Evolutionary conservation across 1,140 invertebrate species (phyloP), one percentile per base, ranked within the genome.

Genomic region (Drosophila watanabei): DNA sequence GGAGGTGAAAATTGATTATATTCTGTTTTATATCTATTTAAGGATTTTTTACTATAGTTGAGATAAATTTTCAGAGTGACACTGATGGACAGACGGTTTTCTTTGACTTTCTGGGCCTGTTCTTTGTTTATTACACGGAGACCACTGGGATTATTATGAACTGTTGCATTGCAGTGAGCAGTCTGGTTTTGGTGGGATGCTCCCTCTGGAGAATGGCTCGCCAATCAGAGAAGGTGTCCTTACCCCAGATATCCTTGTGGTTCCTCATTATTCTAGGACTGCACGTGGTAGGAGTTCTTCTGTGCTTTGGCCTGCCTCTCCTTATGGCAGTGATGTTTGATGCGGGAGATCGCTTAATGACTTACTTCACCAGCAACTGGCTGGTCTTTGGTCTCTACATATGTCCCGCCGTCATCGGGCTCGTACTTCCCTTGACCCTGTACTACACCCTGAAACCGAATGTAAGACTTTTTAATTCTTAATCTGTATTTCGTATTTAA

Each of bases 21-120:
- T n/a, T 24, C 6, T 37, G 28, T 48, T 28, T 3, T 48, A 48
- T 28, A 28, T 5, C 5, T 49, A 10, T 56, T 45, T 33, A n/a
- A 6, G 9, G 7, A 14, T 20, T 8, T 45, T 35, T 11, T 16
- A 20, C 18, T 48, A 8, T 1, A 41, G 7, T 13, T 41, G n/a
- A 10, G n/a, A 28, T 63, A 0, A 0, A 18, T 37, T 61, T 78
- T 79, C 88, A 24, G 86, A 94, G 46, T 90, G 11, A 70, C 35
- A 75, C 89, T 14, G 80, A 93, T 75, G 93, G 95, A 8, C 95
- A 95, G 75, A 93, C 96, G 49, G 95, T 97, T 1, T 98, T 96
- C 89, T 97, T 97, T 93, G 97, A 98, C 92, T 95, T 97, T 77
- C 82, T 97, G 30, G 97, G 97, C 10, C 93, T 95, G 5, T 96